Base-by-base conservation (phyloP, 2,888 invertebrate species). In the Polyommatus icarus region DNA sequence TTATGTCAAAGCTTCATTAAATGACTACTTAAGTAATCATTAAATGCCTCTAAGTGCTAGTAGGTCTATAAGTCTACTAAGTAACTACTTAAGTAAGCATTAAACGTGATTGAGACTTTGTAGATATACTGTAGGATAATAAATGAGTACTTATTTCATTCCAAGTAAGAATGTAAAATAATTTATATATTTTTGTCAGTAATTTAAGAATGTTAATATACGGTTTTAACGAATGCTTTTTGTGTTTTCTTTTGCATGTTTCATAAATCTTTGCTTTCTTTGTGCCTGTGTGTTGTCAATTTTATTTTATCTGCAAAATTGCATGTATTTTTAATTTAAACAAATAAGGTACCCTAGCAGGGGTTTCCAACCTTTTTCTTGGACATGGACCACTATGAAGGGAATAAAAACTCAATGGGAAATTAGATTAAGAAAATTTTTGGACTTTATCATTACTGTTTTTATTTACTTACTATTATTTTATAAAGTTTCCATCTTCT, bases 201-300 rank as follows among this genome's bases (percentile, higher is more conserved):
- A 82, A 59, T 84, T 89, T 89, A 89, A 87, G 84, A 87, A 89
- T 89, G 90, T 91, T 92, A 91, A 89, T 93, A 93, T 91, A 93
- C 86, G 91, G 90, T 91, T 91, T 90, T 36, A 88, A 77, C 90
- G 89, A 90, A 86, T 89, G 88, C 87, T 86, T 89, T 87, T 79
- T 86, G 86, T 88, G 83, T 89, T 89, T 90, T 88, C 83, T 83
- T 84, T 77, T 83, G 78, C 84, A 81, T 80, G 78, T 76, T 79
- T 81, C 12, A 20, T 36, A 36, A 59, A 77, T 57, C 40, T 24
- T 10, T 78, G 73, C 71, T 61, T 77, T 71, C 75, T 77, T 36
- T 78, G 2, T 32, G 67, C 29, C 29, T 67, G 29, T 76, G 72
- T 75, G 54, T 78, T 78, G 36, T 40, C 15, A 50, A 67, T 61